A percentile compares a stretch with the other conserved stretches of the same genome.
Evolutionary conservation across 2,888 invertebrate genomes (phyloP).

Genomic region (Scotopteryx bipunctaria): DNA sequence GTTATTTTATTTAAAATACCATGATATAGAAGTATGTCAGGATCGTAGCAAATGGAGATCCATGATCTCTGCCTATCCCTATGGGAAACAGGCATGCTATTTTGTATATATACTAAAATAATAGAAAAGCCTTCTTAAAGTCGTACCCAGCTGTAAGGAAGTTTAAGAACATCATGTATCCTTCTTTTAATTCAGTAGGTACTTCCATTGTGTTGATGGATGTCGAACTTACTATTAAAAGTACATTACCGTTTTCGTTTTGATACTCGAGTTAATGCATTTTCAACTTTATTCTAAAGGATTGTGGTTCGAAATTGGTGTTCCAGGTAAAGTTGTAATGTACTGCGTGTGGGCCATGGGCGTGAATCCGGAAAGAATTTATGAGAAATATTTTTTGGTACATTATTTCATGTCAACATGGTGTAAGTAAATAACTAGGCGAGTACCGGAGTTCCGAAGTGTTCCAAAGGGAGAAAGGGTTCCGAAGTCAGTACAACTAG

Average conservation of each 20-base stretch:
- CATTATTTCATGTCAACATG: neutral
- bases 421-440: no score
- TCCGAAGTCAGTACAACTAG: no score
- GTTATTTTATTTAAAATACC: no score
- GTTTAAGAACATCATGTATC: neutral
- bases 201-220: constrained; percentile 3
- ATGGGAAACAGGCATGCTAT: no score
- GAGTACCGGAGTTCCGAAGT: no score
- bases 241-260: constrained; percentile 25
- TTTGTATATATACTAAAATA: no score
- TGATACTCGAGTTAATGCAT: constrained; percentile 4
- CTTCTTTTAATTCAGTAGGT: neutral
- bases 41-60: no score
- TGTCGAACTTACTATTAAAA: constrained; percentile 33
- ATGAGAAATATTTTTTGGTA: constrained; percentile 8
- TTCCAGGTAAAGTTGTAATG: neutral
- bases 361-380: constrained; percentile 11
- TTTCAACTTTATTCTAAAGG: constrained; percentile 19
- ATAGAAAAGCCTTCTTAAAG: no score
- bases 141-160: neutral
- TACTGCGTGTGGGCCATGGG: neutral
- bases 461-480: no score
- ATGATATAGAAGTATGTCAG: no score
- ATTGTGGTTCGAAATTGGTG: constrained; percentile 1
- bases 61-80: no score